Base-by-base conservation (phyloP, 2,797 vertebrate species). In the Triplophysa bombifrons region DNA sequence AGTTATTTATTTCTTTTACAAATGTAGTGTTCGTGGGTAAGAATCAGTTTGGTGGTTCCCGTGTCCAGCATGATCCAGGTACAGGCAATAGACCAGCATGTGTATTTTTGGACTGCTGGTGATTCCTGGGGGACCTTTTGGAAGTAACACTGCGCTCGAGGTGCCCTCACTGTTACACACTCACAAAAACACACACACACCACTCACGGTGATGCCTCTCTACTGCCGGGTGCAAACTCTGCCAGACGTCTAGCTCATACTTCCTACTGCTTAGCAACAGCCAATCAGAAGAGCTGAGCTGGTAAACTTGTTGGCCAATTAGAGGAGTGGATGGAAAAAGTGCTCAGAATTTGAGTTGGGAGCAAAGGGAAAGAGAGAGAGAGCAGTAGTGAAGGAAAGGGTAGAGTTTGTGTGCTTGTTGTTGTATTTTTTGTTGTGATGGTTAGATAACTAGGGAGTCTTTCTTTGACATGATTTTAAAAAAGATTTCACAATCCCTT, bases 261-360 rank as follows among this genome's bases (percentile, higher is more conserved):
- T 91, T 87, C 91, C 89, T 89, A 93, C 92, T 93, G 93, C 94
- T 94, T 94, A 93, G 94, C 94, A 94, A 94, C 93, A 94, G 91
- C 92, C 93, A 93, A 94, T 92, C 89, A 89, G 80, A 87, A 80
- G 78, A 84, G 83, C 87, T 84, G 58, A 83, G 88, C 85, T 27
- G 79, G 88, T 87, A 76, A 81, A 89, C 91, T 89, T 90, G 85
- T 90, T 72, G 85, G 86, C 93, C 93, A 94, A 94, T 94, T 87
- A 89, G 80, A 70, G 75, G 20, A 25, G 74, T 85, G 89, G 88
- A 88, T 84, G 70, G 84, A 87, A 88, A 88, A 90, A 87, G 90
- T 92, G 90, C 87, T 93, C 92, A 90, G 91, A 90, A 91, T 93
- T 92, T 91, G 91, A 94, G 91, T 92, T 91, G 85, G 89, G 85